Evolutionary conservation across 2,113 vertebrate species (phyloP), one percentile per base, ranked within the genome.

Genomic region (Carlito syrichta): DNA sequence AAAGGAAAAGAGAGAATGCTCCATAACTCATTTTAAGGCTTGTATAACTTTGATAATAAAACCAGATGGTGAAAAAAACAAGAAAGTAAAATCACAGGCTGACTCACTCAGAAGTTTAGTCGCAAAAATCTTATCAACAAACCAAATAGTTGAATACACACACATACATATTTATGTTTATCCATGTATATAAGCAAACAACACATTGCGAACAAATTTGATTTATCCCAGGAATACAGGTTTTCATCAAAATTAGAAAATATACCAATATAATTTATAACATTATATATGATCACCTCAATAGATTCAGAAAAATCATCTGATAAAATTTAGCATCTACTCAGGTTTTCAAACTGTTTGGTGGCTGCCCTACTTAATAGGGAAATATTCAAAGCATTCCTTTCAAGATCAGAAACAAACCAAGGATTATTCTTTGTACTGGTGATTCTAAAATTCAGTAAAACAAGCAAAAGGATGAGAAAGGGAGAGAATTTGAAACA

Each of bases 231-330:
- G 40, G 35, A 96, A 96, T 30, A 54, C 30, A 68, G 62, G 2
- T 88, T 91, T 83, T 91, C 22, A 60, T 40, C 8, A 58, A 87
- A 87, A 68, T 52, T 78, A 93, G 48, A 88, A 89, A 85, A 88
- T 54, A 90, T n/a, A 85, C 40, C 25, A 81, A 88, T 66, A 60
- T 54, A 83, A 52, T 86, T 86, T 30, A 84, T 32, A n/a, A 84
- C 14, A 48, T 88, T 88, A 79, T 6, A 86, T 30, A 87, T 35
- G 32, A 60, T 83, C 27, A 71, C n/a, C n/a, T 84, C 19, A 56
- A 87, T 35, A 79, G 62, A 93, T 60, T 74, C 60, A 78, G 78
- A 96, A 95, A 93, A 93, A 66, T 73, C 23, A 54, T 22, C 78
- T 88, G 63, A 73, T 66, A 58, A 88, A 79, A 96, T 60, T 88